Base-by-base conservation (phyloP, 2,797 vertebrate genomes). In the Adrianichthys oophorus region DNA sequence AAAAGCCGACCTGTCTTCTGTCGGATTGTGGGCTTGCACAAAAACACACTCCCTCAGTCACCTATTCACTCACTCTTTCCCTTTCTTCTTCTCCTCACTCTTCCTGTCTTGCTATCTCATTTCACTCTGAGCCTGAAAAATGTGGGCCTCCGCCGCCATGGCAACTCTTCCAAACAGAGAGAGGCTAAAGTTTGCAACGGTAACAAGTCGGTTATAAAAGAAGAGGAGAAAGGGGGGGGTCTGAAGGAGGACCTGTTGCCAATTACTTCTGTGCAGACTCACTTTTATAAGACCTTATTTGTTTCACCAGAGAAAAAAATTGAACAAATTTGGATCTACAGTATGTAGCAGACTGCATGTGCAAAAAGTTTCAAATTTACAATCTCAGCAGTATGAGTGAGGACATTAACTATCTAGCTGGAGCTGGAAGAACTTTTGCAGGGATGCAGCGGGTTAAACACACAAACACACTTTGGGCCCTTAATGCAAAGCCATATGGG, bases 151-250 rank as follows among this genome's bases (percentile, higher is more conserved):
- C 7, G 69, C 71, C 85, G 63, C 77, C 88, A 86, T 88, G 83
- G 77, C 68, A 83, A 87, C 81, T 7, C 60, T 56, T 76, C 73
- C 84, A 89, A 90, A 91, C 87, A 89, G 65, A 79, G 67, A 75
- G 62, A 74, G 75, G 65, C 82, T 72, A 49, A 76, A 81, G 80
- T 80, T 83, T 82, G 76, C 68, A 82, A 70, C 75, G 77, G 86
- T 85, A 87, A 83, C 85, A 85, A 82, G 76, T 85, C 75, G 80
- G 78, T 87, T 87, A 73, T 86, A 87, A 89, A 91, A 86, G 65
- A 57, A 59, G 15, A 53, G 46, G 42, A 49, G 48, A 45, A 42
- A n/a, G 21, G 2, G 2, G n/a, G 26, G 15, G 62, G 41, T 0
- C 51, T 56, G 47, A 52, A 41, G 48, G 62, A 65, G 67, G 65